Conservation (phyloP, 1,140 invertebrate genomes). For the Adelges cooleyi region DNA sequence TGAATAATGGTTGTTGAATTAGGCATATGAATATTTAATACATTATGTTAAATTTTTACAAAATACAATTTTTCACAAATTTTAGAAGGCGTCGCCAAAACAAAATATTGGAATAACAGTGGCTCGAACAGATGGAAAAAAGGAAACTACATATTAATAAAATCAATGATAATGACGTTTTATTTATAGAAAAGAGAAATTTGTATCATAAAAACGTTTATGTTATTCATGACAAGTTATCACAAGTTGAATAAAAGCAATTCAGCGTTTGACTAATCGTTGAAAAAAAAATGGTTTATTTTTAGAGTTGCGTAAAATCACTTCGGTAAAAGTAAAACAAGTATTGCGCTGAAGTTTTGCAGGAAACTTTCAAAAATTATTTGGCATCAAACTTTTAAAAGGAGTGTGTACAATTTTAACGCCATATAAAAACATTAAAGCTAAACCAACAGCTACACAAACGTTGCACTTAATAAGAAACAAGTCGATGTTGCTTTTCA, state of each 20-base stretch:
- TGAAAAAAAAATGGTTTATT: background rate
- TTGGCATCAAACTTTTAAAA: background rate
- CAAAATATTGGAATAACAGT: background rate
- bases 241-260: background rate
- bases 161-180: background rate
- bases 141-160: background rate
- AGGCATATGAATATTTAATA: background rate
- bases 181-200: background rate
- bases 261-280: background rate
- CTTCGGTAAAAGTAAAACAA: no score
- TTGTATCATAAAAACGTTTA: background rate
- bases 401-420: background rate
- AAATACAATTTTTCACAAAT: background rate
- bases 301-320: background rate
- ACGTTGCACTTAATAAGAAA: background rate
- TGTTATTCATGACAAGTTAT: background rate
- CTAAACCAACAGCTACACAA: background rate
- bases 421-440: background rate
- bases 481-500: background rate
- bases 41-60: background rate
- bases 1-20: background rate
- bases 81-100: background rate
- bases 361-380: slow-evolving; percentile 2
- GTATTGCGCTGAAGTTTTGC: background rate
- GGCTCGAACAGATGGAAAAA: background rate